A percentile compares a stretch with the other conserved stretches of the same genome.
These are phyloP conservation scores for Drosophila serrata DNA, from an alignment of 1,140 invertebrate species.

Conservation along the genomic window DNA sequence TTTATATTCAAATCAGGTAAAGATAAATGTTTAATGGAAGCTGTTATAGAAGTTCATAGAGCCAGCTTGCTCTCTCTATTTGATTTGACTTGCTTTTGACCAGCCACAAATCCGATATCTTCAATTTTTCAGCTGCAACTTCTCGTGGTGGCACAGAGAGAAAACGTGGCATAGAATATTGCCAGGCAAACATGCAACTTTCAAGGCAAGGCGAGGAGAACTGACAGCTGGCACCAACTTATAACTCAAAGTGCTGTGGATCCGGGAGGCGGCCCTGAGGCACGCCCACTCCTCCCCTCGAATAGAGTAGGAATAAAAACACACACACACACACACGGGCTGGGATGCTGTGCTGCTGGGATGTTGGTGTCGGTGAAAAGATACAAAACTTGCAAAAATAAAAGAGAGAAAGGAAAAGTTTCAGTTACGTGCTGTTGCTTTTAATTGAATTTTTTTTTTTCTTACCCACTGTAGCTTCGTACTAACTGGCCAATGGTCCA, in stretches of 20 bases:
- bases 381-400: constrained; percentile 76
- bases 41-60: not conserved
- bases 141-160: not conserved
- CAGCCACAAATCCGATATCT: constrained; percentile 42
- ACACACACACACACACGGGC: constrained; percentile 17
- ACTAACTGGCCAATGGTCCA: constrained; percentile 58
- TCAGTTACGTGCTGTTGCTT: constrained; percentile 85
- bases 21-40: not conserved
- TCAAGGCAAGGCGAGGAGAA: constrained; percentile 57
- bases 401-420: constrained; percentile 67
- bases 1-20: no score
- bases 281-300: constrained; percentile 42
- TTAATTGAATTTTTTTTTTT: constrained; percentile 84
- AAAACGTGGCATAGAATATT: not conserved
- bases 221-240: constrained; percentile 81
- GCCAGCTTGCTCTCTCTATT: constrained; percentile 5
- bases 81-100: constrained; percentile 31
- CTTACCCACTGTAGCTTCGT: constrained; percentile 56
- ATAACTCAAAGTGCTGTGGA: constrained; percentile 59
- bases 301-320: constrained; percentile 32
- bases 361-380: constrained; percentile 49
- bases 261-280: constrained; percentile 53
- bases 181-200: constrained; percentile 57
- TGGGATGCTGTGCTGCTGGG: no score
- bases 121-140: constrained; percentile 54